These are phyloP conservation scores for Plestiodon gilberti DNA, from an alignment of 2,113 vertebrate species.

Conservation along the genomic window DNA sequence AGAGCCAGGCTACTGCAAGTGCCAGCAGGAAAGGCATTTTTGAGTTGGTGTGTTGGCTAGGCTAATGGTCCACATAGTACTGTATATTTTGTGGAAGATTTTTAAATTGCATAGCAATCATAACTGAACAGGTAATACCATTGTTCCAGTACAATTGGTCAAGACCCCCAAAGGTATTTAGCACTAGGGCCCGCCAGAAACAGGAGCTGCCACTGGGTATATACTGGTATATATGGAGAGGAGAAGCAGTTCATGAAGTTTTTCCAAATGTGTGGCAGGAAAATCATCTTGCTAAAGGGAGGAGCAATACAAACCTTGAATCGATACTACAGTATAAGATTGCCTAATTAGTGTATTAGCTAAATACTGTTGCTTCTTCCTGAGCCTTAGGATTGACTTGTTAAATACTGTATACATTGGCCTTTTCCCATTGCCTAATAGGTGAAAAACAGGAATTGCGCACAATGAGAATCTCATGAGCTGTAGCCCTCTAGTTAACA, in stretches of 20 bases:
- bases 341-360: neutral
- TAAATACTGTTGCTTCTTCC: neutral
- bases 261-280: neutral
- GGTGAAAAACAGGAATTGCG: neutral
- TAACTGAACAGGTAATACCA: neutral
- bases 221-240: neutral
- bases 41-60: conserved; percentile 17
- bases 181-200: no score
- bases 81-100: neutral
- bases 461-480: neutral
- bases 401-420: neutral
- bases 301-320: neutral
- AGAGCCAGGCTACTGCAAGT: neutral
- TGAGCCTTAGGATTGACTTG: neutral
- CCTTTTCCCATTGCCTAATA: neutral
- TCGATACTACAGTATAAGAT: neutral
- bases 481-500: neutral
- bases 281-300: neutral
- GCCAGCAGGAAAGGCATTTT: neutral
- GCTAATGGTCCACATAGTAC: conserved; percentile 13
- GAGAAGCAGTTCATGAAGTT: neutral
- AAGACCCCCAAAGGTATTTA: no score
- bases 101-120: neutral
- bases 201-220: no score
- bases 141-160: neutral